Conservation (phyloP, 2,888 invertebrate species). For the Eledona agricola region DNA sequence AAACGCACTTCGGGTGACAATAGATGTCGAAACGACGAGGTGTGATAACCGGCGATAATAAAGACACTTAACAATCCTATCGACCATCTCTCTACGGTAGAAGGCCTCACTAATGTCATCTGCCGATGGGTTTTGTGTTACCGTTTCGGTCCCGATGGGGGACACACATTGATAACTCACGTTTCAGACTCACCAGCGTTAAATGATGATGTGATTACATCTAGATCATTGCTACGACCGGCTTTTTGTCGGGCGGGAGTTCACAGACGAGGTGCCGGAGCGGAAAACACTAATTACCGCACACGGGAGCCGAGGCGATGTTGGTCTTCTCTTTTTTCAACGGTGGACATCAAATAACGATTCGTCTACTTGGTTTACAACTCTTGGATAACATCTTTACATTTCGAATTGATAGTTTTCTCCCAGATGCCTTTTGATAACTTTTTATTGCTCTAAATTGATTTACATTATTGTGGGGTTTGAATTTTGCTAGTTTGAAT, state of each 20-base stretch:
- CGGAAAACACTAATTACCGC: no score
- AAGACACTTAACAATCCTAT: slow-evolving; percentile 52
- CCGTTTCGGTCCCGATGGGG: slow-evolving; percentile 46
- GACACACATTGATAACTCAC: slow-evolving; percentile 45
- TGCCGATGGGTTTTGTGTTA: slow-evolving; percentile 48
- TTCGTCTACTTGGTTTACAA: no score
- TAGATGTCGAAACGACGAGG: slow-evolving; percentile 52
- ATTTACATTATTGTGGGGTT: no score
- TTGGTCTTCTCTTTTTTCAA: no score
- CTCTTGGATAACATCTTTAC: no score
- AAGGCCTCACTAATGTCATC: slow-evolving; percentile 47
- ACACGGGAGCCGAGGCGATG: no score
- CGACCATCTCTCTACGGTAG: slow-evolving; percentile 47
- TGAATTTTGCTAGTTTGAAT: no score
- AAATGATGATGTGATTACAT: slow-evolving; percentile 27
- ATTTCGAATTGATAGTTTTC: no score
- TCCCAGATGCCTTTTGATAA: no score
- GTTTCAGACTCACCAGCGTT: slow-evolving; percentile 31
- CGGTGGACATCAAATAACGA: no score
- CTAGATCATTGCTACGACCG: slow-evolving; percentile 4
- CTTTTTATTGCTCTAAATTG: no score
- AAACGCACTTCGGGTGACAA: slow-evolving; percentile 52
- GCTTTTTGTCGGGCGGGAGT: not conserved
- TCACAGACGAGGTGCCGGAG: no score
- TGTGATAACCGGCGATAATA: slow-evolving; percentile 44